Evolutionary conservation across 2,888 invertebrate species (phyloP).

Genomic region (Sesamia inferens): DNA sequence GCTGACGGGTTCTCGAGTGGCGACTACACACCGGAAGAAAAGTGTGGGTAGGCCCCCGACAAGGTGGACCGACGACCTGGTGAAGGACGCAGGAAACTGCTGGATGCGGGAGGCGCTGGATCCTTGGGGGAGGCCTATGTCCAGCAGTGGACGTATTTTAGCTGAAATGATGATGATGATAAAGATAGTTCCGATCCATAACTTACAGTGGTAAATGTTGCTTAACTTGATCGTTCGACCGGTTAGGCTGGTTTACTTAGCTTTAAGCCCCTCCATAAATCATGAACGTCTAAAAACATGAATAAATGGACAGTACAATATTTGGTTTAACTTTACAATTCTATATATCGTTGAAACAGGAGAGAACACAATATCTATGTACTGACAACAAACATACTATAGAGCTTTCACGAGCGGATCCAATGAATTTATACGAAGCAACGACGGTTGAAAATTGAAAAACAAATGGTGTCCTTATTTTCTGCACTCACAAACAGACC

Average conservation of each 20-base stretch:
- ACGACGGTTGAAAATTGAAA: slow-evolving; percentile 45
- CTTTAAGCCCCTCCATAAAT: background rate
- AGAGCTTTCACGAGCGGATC: slow-evolving; percentile 40
- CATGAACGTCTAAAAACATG: background rate
- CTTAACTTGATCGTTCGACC: background rate
- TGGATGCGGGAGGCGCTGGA: no score
- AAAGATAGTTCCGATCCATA: background rate
- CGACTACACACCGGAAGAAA: no score
- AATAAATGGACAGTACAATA: background rate
- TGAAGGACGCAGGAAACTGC: no score
- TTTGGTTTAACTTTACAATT: background rate
- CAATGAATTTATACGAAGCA: slow-evolving; percentile 43
- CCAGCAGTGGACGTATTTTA: no score
- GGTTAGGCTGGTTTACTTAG: background rate
- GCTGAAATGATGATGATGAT: background rate
- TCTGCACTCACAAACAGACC: slow-evolving; percentile 20
- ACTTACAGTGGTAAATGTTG: background rate
- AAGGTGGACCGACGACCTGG: no score
- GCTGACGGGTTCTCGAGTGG: no score
- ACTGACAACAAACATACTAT: slow-evolving; percentile 18
- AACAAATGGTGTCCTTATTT: slow-evolving; percentile 32
- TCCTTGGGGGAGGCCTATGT: no score
- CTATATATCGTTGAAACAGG: slow-evolving; percentile 9
- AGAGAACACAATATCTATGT: slow-evolving; percentile 14
- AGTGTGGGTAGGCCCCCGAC: no score